phyloP scores from a whole-genome alignment of 2,113 vertebrate species.

The Gavia stellata region DNA sequence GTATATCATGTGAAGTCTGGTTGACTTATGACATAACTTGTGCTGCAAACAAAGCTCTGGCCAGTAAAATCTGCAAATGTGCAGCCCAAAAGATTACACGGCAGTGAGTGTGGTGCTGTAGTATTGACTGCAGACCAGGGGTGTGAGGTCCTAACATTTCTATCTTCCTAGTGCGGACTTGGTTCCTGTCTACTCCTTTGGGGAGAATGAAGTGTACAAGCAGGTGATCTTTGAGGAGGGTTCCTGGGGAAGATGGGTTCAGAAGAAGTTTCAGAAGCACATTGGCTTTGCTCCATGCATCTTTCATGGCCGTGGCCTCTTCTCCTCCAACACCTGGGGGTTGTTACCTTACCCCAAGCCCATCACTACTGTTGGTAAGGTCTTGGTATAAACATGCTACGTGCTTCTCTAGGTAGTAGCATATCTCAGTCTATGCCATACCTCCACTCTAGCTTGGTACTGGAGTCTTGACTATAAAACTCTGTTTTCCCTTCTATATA shows the following conservation, averaged over 20 bases:
- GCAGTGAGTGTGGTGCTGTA: neutral
- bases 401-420: neutral
- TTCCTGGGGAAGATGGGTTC: conserved; percentile 80
- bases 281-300: conserved; percentile 92
- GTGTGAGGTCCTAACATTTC: neutral
- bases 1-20: rapidly evolving
- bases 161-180: conserved; percentile 81
- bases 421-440: neutral
- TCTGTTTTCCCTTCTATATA: neutral
- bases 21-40: neutral
- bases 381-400: neutral
- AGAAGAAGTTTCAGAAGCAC: conserved; percentile 90
- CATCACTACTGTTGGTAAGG: conserved; percentile 90
- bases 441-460: neutral
- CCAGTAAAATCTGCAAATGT: neutral
- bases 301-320: conserved; percentile 91
- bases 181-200: conserved; percentile 93
- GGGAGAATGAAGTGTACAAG: conserved; percentile 92
- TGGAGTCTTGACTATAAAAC: neutral
- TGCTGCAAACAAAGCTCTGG: neutral
- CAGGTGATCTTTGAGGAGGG: conserved; percentile 92
- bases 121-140: neutral
- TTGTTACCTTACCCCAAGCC: conserved; percentile 89
- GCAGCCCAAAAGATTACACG: neutral
- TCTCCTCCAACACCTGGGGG: conserved; percentile 86